Evolutionary conservation across 2,888 invertebrate genomes (phyloP).

Genomic region (Hoplodrina ambigua): DNA sequence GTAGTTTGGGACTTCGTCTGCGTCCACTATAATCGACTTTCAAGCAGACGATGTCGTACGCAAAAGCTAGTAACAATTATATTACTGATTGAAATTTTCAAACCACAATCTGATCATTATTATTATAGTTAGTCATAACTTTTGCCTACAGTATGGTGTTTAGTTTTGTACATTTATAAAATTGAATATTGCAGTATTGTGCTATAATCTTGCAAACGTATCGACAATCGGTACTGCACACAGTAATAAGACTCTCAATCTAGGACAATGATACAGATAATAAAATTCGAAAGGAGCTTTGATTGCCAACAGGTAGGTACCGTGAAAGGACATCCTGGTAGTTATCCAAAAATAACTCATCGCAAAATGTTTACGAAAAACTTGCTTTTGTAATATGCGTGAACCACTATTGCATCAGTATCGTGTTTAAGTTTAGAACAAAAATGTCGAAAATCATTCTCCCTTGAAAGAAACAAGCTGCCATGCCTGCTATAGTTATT

Average conservation of each 20-base stretch:
- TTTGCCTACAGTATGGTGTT: not conserved
- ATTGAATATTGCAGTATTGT: too few relatives aligned
- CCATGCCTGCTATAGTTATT: not conserved
- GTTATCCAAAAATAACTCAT: too few relatives aligned
- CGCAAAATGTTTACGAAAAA: not conserved
- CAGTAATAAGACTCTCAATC: not conserved
- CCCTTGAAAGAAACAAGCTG: constrained; percentile 13
- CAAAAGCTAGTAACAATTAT: not conserved
- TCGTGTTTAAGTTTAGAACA: constrained; percentile 7
- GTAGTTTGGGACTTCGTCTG: too few relatives aligned
- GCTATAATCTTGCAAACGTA: not conserved
- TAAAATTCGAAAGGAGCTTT: not conserved
- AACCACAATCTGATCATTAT: constrained; percentile 17
- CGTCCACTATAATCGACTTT: too few relatives aligned
- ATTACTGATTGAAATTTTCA: not conserved
- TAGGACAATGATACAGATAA: not conserved
- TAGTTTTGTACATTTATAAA: too few relatives aligned
- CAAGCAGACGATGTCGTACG: too few relatives aligned
- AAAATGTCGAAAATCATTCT: constrained; percentile 8
- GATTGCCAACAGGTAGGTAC: not conserved
- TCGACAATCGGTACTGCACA: not conserved
- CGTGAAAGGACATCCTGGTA: too few relatives aligned
- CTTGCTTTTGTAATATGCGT: not conserved
- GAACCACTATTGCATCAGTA: constrained; percentile 18
- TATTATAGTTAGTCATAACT: not conserved